A percentile compares a stretch with the other conserved stretches of the same genome.
phyloP scores from a whole-genome alignment of 2,888 invertebrate genomes.

The Plutella xylostella region DNA sequence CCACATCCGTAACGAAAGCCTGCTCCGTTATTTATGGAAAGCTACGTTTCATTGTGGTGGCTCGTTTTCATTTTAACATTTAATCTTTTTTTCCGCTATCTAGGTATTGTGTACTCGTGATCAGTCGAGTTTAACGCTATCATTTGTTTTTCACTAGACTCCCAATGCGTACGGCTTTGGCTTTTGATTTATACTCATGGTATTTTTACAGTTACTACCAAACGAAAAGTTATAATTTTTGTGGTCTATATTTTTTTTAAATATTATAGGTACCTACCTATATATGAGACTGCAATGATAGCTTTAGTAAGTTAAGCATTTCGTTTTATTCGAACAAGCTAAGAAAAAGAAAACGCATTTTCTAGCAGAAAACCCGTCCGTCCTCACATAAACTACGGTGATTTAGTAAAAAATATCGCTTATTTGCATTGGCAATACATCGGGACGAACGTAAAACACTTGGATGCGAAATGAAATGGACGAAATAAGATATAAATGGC shows the following conservation, averaged over 20 bases:
- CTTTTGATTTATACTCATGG: slow-evolving; percentile 44
- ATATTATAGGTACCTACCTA: too few relatives aligned
- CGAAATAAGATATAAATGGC: slow-evolving; percentile 52
- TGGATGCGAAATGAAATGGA: slow-evolving; percentile 45
- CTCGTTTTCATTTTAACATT: slow-evolving; percentile 58
- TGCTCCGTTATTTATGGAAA: slow-evolving; percentile 63
- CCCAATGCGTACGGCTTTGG: slow-evolving; percentile 42
- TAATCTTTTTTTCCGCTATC: slow-evolving; percentile 52
- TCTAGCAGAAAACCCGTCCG: slow-evolving; percentile 37
- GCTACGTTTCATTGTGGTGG: slow-evolving; percentile 63
- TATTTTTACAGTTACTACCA: too few relatives aligned
- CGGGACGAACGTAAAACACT: slow-evolving; percentile 40
- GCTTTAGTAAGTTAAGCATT: too few relatives aligned
- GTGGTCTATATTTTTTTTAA: too few relatives aligned
- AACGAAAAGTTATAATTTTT: too few relatives aligned
- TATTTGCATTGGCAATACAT: slow-evolving; percentile 56
- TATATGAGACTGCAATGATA: too few relatives aligned
- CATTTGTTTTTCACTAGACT: slow-evolving; percentile 49
- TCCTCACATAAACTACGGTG: slow-evolving; percentile 38
- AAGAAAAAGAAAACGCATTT: too few relatives aligned
- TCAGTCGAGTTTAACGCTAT: too few relatives aligned
- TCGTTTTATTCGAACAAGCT: too few relatives aligned
- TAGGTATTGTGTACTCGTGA: too few relatives aligned
- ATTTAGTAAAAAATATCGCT: slow-evolving; percentile 50
- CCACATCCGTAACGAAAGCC: slow-evolving; percentile 62